Conservation (phyloP, 2,113 vertebrate genomes). For the Cariama cristata region DNA sequence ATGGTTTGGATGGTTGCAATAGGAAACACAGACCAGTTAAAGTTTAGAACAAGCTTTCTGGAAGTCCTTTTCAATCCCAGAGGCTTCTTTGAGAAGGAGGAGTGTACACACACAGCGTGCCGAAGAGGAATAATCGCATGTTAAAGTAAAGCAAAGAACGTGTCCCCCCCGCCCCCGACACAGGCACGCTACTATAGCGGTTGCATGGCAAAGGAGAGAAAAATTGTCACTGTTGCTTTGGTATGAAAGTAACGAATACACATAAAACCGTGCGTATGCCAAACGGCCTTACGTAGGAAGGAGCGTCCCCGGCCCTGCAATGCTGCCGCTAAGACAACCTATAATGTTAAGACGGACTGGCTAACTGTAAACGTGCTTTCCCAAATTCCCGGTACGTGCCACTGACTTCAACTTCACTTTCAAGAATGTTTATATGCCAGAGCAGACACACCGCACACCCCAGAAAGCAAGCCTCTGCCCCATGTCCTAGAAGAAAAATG, state of each 20-base stretch:
- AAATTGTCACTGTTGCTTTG: neutral
- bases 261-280: rapidly evolving
- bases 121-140: neutral
- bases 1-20: conserved; percentile 14
- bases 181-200: rapidly evolving
- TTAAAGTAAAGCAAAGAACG: rapidly evolving
- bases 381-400: rapidly evolving
- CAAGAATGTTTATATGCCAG: rapidly evolving
- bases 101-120: rapidly evolving
- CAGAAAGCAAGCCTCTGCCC: neutral
- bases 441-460: neutral
- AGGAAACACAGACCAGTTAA: conserved; percentile 52
- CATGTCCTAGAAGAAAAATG: rapidly evolving
- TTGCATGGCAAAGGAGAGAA: neutral
- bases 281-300: rapidly evolving
- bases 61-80: neutral
- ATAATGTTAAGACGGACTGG: rapidly evolving
- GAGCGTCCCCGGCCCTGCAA: rapidly evolving
- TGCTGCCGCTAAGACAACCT: neutral
- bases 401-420: rapidly evolving
- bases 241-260: rapidly evolving
- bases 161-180: neutral
- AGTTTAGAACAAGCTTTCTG: neutral
- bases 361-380: rapidly evolving
- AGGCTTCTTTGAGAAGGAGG: neutral